Conservation (phyloP, 2,797 vertebrate species). For the Moxostoma hubbsi region DNA sequence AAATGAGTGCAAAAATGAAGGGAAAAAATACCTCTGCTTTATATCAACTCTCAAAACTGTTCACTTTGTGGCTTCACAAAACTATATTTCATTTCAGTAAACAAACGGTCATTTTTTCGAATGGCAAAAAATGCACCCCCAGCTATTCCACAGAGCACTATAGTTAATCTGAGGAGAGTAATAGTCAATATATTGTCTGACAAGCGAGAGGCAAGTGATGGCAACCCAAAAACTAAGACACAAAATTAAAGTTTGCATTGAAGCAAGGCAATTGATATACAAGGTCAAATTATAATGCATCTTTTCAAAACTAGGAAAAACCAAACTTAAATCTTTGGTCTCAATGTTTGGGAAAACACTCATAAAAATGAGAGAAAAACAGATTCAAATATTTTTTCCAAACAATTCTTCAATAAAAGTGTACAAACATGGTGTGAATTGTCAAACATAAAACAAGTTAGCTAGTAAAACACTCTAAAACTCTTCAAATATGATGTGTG, state of each 20-base stretch:
- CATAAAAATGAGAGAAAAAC: slow-evolving; percentile 42
- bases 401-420: slow-evolving; percentile 42
- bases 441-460: slow-evolving; percentile 58
- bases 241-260: slow-evolving; percentile 48
- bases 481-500: slow-evolving; percentile 67
- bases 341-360: slow-evolving; percentile 62
- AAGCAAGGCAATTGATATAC: slow-evolving; percentile 61
- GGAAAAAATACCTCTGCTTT: slow-evolving; percentile 15
- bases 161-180: slow-evolving; percentile 16
- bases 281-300: slow-evolving; percentile 38
- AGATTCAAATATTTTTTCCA: slow-evolving; percentile 44
- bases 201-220: slow-evolving; percentile 16
- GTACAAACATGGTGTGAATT: slow-evolving; percentile 42
- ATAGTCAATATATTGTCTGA: slow-evolving; percentile 25
- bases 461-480: slow-evolving; percentile 54
- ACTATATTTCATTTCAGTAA: slow-evolving; percentile 27
- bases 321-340: slow-evolving; percentile 80
- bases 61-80: slow-evolving; percentile 24
- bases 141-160: slow-evolving; percentile 16
- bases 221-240: slow-evolving; percentile 48
- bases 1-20: slow-evolving; percentile 40
- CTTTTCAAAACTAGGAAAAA: slow-evolving; percentile 39
- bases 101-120: slow-evolving; percentile 22
- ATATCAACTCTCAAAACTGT: background rate
- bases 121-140: slow-evolving; percentile 31